Base-by-base conservation (phyloP, 2,113 vertebrate genomes). In the Lutjanus erythropterus region DNA sequence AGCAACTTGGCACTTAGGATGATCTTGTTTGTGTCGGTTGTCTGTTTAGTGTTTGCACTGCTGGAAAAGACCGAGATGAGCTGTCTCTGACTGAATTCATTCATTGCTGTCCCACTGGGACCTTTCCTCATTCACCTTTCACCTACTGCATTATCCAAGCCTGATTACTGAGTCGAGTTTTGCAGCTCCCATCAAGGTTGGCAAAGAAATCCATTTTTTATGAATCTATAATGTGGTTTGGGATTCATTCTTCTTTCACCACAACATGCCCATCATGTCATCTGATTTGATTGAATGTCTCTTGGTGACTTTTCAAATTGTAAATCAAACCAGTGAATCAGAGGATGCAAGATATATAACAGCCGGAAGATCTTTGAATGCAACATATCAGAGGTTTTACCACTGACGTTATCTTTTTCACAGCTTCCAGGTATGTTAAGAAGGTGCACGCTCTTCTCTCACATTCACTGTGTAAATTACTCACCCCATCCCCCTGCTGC, bases 111-210 rank as follows among this genome's bases (percentile, higher is more conserved):
- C 74, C 83, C 81, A 31, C 55, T 55, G 80, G 84, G 84, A 88
- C 41, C 37, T 82, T 50, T 78, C 75, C 65, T 60, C 55, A 2
- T 65, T 94, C 76, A 88, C 88, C 88, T 91, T 71, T 93, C 85
- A 84, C 86, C 89, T 7, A 86, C 74, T 89, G 82, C 76, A 69
- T 75, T 55, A 84, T 75, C 75, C 37, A 42, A 5, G 39, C 81
- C 61, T 53, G 47, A 75, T 83, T 80, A 74, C 75, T 18, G 23
- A 64, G 35, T 39, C 53, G 3, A 37, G 71, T 61, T 52, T 31
- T 56, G 65, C 74, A 27, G 61, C 72, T 81, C n/a, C 9, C 47
- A 31, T 60, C 10, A 33, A 50, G 16, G 74, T 59, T 60, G 41
- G n/a, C 19, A n/a, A 25, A 76, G n/a, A 21, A 74, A 68, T 75